Percentiles rank a stretch among this genome's conserved stretches.
Conservation (phyloP, 2,888 invertebrate species). For the Abrostola triplasia region DNA sequence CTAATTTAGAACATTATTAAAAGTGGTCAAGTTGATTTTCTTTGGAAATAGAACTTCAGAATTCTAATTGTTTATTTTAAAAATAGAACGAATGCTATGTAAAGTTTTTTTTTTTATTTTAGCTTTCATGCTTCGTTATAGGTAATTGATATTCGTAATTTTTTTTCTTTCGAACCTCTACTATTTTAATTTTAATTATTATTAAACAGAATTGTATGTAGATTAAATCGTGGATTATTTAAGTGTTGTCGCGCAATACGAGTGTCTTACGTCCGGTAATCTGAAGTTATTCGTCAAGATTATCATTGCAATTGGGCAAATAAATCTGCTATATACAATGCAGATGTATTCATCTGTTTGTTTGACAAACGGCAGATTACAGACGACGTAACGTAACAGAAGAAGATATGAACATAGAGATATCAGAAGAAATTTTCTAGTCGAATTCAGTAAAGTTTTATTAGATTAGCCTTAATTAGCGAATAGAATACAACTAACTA, state of each 20-base stretch:
- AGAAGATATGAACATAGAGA: no score
- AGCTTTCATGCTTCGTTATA: no score
- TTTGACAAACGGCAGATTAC: slow-evolving; percentile 9
- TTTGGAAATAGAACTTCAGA: no score
- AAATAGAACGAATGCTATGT: no score
- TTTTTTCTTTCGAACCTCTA: no score
- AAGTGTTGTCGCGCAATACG: slow-evolving; percentile 3
- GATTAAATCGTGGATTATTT: slow-evolving; percentile 7
- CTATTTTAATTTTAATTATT: no score
- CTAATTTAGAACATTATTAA: background rate
- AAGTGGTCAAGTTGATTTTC: no score
- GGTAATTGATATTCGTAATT: no score
- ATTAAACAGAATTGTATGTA: background rate
- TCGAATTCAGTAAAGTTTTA: background rate
- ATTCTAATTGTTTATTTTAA: no score
- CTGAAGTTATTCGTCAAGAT: slow-evolving; percentile 8
- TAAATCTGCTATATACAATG: background rate
- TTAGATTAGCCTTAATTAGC: background rate
- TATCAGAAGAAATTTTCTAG: background rate
- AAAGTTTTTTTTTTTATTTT: no score
- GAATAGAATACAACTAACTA: background rate
- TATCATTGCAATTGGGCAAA: slow-evolving; percentile 14
- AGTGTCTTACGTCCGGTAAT: slow-evolving; percentile 27
- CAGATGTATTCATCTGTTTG: slow-evolving; percentile 35
- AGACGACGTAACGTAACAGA: background rate